Conservation (phyloP, 2,888 invertebrate genomes). For the Meghimatium bilineatum region DNA sequence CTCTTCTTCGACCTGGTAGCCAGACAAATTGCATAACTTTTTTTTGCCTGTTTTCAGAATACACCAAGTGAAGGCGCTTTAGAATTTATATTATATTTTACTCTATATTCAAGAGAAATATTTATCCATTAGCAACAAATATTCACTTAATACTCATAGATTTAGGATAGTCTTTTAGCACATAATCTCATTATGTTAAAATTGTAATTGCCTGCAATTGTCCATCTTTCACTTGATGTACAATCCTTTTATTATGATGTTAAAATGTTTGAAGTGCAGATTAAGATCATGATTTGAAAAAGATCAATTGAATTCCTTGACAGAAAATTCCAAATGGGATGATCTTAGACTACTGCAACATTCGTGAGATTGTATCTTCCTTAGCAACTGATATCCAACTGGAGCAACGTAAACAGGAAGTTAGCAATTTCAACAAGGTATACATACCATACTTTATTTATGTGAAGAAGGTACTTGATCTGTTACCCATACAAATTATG, state of each 20-base stretch:
- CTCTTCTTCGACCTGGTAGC: too few species aligned
- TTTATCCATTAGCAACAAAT: too few species aligned
- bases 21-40: too few species aligned
- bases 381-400: constrained; percentile 67
- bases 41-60: too few species aligned
- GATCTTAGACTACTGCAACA: constrained; percentile 50
- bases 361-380: constrained; percentile 66
- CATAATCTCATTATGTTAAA: neutral
- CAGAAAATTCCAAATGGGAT: constrained; percentile 47
- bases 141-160: too few species aligned
- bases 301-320: neutral
- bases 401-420: constrained; percentile 60
- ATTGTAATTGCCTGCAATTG: neutral
- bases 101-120: too few species aligned
- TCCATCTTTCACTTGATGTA: neutral
- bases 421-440: constrained; percentile 67
- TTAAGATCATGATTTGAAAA: neutral
- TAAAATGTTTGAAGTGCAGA: neutral
- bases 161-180: neutral
- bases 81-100: too few species aligned
- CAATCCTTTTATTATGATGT: neutral
- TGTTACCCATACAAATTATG: neutral
- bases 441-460: neutral
- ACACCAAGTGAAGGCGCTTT: too few species aligned
- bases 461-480: too few species aligned